Base-by-base conservation (phyloP, 37 sponge, comb jelly and placozoan genomes). In the Halisarca cf. caerulea region DNA sequence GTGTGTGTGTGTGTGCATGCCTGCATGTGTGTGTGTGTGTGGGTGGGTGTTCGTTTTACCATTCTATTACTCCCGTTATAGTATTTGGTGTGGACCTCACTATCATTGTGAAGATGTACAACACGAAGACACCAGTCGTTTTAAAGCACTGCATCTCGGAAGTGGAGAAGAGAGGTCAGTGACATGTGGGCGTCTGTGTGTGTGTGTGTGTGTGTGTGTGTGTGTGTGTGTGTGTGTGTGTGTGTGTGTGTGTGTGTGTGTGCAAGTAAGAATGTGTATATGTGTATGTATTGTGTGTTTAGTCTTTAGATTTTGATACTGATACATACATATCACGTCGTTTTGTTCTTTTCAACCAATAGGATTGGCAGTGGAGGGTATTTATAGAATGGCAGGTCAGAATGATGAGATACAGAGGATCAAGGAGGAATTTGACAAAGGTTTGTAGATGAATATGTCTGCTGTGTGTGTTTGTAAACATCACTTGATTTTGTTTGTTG, bases 21-120 rank as follows among this genome's bases (percentile, higher is more conserved):
- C 25, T 84, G 77, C 40, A 37, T 78, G 79, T 33, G 27, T 33
- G 20, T 79, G n/a, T 44, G 4, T 43, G 28, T 80, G 5, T 25
- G 39, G 11, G 32, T 51, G 27, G 2, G 30, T 36, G 34, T 60
- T 6, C 3, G 44, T 25, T 53, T 40, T 27, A 15, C 11, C 59
- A 27, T 9, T 39, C 74, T n/a, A n/a, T 72, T 43, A 36, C 23
- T 39, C 47, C 20, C 18, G n/a, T 41, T 38, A 0, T 68, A 94
- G 96, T 95, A 41, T 95, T 85, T 86, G 90, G 96, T 25, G 96
- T 95, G 2, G 96, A 95, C 28, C 84, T 95, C 34, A 95, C 96
- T 0, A 92, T 92, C 1, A 55, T 92, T 24, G 92, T 95, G 58
- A 95, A 83, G 82, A 58, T 95, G 87, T 83, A 90, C 23, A 61